phyloP scores from a whole-genome alignment of 1,140 invertebrate species.

The Sipha flava region DNA sequence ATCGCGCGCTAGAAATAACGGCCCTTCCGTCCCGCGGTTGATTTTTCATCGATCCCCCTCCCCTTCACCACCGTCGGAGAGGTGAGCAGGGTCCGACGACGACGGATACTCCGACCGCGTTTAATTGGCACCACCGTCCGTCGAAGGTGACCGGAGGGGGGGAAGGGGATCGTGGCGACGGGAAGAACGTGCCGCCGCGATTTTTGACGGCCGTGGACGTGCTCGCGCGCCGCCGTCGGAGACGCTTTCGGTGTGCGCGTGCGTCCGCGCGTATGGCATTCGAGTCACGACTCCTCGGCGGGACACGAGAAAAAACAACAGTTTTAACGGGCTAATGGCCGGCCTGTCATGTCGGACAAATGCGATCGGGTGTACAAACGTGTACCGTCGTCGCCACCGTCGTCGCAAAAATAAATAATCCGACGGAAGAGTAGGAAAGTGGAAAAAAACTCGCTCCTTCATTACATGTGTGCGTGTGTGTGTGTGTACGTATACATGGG shows the following conservation, averaged over 20 bases:
- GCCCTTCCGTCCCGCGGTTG: background rate
- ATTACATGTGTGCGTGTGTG: no score
- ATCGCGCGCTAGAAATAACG: background rate
- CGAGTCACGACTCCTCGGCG: background rate
- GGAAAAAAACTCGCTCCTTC: background rate
- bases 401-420: background rate
- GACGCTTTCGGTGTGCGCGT: background rate
- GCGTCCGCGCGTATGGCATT: background rate
- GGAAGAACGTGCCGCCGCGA: background rate
- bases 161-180: no score
- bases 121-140: constrained; percentile 5
- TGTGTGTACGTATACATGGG: background rate
- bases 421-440: background rate
- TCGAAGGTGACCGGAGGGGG: no score
- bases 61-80: no score
- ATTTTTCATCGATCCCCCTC: background rate
- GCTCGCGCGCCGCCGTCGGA: background rate
- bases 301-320: constrained; percentile 7
- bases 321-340: background rate
- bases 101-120: background rate
- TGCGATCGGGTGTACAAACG: no score
- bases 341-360: background rate
- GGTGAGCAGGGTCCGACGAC: no score
- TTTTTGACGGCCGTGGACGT: background rate
- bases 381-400: background rate